A percentile compares a stretch with the other conserved stretches of the same genome.
phyloP scores from a whole-genome alignment of 2,888 invertebrate genomes.

The Epinotia nisella region DNA sequence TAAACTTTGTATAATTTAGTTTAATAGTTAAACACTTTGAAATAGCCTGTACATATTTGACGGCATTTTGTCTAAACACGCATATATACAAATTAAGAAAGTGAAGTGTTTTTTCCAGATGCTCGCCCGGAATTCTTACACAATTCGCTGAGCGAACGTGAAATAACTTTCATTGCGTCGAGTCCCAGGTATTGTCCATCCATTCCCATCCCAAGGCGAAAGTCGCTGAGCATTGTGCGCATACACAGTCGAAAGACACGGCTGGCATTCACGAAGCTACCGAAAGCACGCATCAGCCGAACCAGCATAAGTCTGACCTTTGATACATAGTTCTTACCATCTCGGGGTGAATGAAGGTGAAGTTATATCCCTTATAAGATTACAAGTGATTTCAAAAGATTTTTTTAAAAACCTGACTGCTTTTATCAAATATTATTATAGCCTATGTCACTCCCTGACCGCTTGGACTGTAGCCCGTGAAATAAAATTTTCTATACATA shows the following conservation, averaged over 20 bases:
- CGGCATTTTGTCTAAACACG: neutral
- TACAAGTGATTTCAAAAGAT: no score
- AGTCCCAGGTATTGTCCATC: constrained; percentile 39
- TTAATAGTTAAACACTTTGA: no score
- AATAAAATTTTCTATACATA: no score
- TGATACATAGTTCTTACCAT: neutral
- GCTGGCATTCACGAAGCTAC: neutral
- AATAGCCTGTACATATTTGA: neutral
- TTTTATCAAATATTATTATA: no score
- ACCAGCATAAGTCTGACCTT: neutral
- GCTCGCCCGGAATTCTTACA: constrained; percentile 34
- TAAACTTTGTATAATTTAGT: no score
- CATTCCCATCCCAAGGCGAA: constrained; percentile 58
- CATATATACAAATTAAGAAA: constrained; percentile 22
- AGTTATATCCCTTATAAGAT: no score
- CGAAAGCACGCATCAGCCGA: neutral
- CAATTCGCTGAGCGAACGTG: constrained; percentile 35
- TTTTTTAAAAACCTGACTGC: no score
- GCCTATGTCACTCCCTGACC: no score
- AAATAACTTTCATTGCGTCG: constrained; percentile 45
- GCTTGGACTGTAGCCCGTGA: no score
- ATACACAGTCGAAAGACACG: constrained; percentile 53
- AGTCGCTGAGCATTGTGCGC: constrained; percentile 55
- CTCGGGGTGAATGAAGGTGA: no score
- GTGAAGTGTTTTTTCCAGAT: constrained; percentile 13